phyloP scores from a whole-genome alignment of 30 jellyfish, hydroid and myxozoan genomes.

The Haliclystus octoradiatus region DNA sequence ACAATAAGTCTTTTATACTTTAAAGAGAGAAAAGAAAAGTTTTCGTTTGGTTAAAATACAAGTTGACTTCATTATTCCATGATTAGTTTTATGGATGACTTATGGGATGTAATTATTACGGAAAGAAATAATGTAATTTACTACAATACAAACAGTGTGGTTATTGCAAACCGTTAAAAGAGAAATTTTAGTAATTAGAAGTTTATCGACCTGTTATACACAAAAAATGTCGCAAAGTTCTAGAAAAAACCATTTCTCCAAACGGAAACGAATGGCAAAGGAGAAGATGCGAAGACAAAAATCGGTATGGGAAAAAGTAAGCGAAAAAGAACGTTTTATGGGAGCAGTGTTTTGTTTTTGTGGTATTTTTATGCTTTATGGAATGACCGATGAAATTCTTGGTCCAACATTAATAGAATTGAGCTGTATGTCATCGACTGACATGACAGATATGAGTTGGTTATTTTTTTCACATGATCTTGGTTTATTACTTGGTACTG shows the following conservation, averaged over 20 bases:
- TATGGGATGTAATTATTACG: no score
- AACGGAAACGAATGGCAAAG: slow-evolving; percentile 44
- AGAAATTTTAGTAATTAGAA: no score
- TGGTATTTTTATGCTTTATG: slow-evolving; percentile 84
- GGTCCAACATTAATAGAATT: slow-evolving; percentile 95
- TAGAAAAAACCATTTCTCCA: slow-evolving; percentile 39
- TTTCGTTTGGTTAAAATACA: no score
- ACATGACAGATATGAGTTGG: slow-evolving; percentile 90
- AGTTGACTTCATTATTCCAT: no score
- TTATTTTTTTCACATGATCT: slow-evolving; percentile 86
- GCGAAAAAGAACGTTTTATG: slow-evolving; percentile 83
- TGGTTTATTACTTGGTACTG: slow-evolving; percentile 74
- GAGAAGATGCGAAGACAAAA: slow-evolving; percentile 67
- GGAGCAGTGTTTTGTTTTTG: slow-evolving; percentile 62
- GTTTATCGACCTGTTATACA: no score
- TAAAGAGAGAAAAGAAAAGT: no score
- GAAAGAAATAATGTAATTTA: no score
- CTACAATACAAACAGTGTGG: no score
- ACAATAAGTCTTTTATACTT: no score
- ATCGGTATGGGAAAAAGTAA: slow-evolving; percentile 63
- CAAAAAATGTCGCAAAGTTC: no score
- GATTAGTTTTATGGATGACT: no score
- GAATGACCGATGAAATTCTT: slow-evolving; percentile 77
- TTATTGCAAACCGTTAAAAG: no score
- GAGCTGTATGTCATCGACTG: slow-evolving; percentile 79